Evolutionary conservation across 35 echinoderm and acorn worm species (phyloP), one percentile per base, ranked within the genome.

Genomic region (Patiria miniata): DNA sequence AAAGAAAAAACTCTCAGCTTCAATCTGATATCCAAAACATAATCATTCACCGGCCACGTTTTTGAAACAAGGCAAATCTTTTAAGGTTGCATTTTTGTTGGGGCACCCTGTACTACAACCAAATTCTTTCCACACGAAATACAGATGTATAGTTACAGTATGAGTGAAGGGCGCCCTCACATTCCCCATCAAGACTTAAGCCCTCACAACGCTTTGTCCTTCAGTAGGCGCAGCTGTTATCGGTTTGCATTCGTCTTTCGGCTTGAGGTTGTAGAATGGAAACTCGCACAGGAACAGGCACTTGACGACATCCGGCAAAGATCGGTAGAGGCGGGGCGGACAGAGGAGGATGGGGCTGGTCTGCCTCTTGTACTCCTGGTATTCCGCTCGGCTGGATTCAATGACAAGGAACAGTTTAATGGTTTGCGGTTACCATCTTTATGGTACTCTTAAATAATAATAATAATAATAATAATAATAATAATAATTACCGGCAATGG

Each of bases 231-330:
- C 28, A 1, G 15, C 40, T 30, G 61, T 21, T 14, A 9, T 78
- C 5, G n/a, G 4, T 39, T 50, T 4, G 17, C 47, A 40, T 17
- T 78, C 52, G 36, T 77, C 79, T 1, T 36, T 40, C 2, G 39
- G 51, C 52, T 34, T 39, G 26, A 61, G 37, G 34, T 86, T 93
- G 78, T 97, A 97, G 69, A 97, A 90, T n/a, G 94, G 94, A 36
- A 97, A 97, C 78, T 97, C 94, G 44, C 90, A 97, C 36, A 76
- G 90, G 37, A 93, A 85, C 14, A 93, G 79, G 51, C 94, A 97
- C 65, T 97, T 97, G 33, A 91, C 51, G 16, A 83, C 37, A 36
- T 19, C 52, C 8, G 91, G 91, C 0, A 97, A 36, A 12, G 39
- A 37, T 44, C 34, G 36, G 39, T 93, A 97, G 2, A 93, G 78